Base-by-base conservation (phyloP, 2,113 vertebrate species). In the Cichladusa arquata region DNA sequence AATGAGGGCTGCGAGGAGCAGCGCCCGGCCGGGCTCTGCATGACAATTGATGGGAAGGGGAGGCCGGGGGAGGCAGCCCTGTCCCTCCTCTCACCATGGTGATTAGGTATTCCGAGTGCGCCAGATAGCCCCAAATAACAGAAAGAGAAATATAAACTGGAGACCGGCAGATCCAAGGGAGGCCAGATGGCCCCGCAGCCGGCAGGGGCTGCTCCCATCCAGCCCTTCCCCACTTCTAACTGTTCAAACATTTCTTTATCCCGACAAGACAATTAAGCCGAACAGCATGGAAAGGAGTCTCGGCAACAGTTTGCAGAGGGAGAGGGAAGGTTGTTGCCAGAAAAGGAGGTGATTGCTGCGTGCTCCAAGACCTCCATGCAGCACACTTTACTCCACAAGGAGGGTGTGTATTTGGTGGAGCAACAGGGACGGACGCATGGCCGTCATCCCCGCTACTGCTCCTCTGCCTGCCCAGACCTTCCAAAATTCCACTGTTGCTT, bases 211-310 rank as follows among this genome's bases (percentile, higher is more conserved):
- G 97, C 97, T 98, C 97, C 97, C 95, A 95, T 94, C 96, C 97
- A 97, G 95, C 96, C 97, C 89, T 95, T 97, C 96, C 95, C 96
- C 97, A 98, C 98, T 98, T 98, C 98, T 97, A 98, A 97, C 97
- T 97, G 98, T 97, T 97, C 97, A 98, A 98, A 98, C 97, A 97
- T 98, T 98, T 98, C 97, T 98, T 98, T 98, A 98, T 98, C 97
- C 98, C 96, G 48, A 97, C 97, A 98, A 97, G 97, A 98, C 98
- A 98, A 98, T 98, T 98, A 98, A 98, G 97, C 96, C 47, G 42
- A 96, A 83, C 97, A 92, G 96, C 95, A 94, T 93, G 96, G 97
- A 97, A 97, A 97, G 95, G 96, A 94, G 97, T 88, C 97, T 97
- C 97, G 67, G 90, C 94, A 97, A 97, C 97, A 96, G 97, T 96